These are phyloP conservation scores for Pyrrhia umbra DNA, from an alignment of 2,888 invertebrate species.

Conservation along the genomic window DNA sequence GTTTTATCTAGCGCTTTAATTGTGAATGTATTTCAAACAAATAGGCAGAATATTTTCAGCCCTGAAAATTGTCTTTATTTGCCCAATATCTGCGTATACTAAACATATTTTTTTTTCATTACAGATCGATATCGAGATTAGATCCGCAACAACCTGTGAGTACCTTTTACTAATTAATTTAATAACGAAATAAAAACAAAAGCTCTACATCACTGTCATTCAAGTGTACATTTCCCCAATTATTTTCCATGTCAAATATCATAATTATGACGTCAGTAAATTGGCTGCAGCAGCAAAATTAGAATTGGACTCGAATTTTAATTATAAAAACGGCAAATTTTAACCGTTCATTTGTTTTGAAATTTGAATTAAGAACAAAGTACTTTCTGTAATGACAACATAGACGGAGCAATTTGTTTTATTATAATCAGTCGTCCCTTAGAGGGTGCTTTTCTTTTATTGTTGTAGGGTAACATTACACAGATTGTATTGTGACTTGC, in stretches of 20 bases:
- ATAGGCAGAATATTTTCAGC: not conserved
- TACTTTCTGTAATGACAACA: slow-evolving; percentile 50
- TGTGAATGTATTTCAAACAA: not conserved
- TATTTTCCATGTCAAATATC: not conserved
- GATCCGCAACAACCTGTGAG: slow-evolving; percentile 31
- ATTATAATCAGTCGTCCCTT: slow-evolving; percentile 59
- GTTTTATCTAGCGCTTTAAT: not conserved
- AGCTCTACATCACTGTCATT: not conserved
- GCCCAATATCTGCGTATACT: not conserved
- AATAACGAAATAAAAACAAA: not conserved
- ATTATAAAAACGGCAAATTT: slow-evolving; percentile 32
- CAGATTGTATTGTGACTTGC: slow-evolving; percentile 55
- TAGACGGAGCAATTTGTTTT: slow-evolving; percentile 56
- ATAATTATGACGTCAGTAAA: not conserved
- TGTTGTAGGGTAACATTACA: slow-evolving; percentile 36
- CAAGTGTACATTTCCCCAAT: not conserved
- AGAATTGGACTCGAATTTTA: slow-evolving; percentile 17
- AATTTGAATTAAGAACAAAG: slow-evolving; percentile 31
- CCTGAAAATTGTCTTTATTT: not conserved
- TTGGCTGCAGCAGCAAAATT: not conserved
- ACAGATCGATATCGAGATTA: slow-evolving; percentile 26
- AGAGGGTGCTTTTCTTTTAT: slow-evolving; percentile 55
- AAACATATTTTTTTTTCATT: slow-evolving; percentile 23
- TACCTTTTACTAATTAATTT: not conserved
- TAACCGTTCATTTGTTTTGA: slow-evolving; percentile 30